These are phyloP conservation scores for Trogon surrucura DNA, from an alignment of 2,113 vertebrate species.

Conservation along the genomic window DNA sequence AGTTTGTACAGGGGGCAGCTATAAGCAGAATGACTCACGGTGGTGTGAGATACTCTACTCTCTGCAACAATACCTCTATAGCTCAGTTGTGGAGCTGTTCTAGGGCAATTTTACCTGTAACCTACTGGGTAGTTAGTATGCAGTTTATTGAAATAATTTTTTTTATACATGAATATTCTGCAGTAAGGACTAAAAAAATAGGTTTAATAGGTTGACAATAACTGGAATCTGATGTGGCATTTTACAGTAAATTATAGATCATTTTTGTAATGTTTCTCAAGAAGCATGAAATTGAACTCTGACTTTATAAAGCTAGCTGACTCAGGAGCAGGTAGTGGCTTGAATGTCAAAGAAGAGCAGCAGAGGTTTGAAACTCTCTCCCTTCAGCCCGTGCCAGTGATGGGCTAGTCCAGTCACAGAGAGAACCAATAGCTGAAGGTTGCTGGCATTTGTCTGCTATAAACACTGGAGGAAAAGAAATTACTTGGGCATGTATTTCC, in stretches of 20 bases:
- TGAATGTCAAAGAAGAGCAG: neutral
- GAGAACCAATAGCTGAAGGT: neutral
- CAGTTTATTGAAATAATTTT: neutral
- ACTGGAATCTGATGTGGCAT: neutral
- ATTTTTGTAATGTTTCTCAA: neutral
- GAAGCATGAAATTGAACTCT: neutral
- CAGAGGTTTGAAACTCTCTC: neutral
- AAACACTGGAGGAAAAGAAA: neutral
- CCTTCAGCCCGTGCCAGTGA: neutral
- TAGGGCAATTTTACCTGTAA: neutral
- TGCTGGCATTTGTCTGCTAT: neutral
- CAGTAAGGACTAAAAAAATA: neutral
- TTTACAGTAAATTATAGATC: slow-evolving; percentile 2
- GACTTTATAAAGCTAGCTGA: neutral
- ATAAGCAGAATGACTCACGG: neutral
- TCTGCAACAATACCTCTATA: neutral
- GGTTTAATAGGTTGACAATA: neutral
- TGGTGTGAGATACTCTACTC: neutral
- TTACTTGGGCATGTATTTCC: neutral
- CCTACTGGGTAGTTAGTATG: neutral
- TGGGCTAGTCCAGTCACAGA: neutral
- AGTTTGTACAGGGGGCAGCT: neutral
- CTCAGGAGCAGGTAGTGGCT: neutral
- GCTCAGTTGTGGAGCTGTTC: neutral
- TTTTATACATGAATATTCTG: neutral